phyloP scores from a whole-genome alignment of 2,888 invertebrate species.

The Trichopria drosophilae region DNA sequence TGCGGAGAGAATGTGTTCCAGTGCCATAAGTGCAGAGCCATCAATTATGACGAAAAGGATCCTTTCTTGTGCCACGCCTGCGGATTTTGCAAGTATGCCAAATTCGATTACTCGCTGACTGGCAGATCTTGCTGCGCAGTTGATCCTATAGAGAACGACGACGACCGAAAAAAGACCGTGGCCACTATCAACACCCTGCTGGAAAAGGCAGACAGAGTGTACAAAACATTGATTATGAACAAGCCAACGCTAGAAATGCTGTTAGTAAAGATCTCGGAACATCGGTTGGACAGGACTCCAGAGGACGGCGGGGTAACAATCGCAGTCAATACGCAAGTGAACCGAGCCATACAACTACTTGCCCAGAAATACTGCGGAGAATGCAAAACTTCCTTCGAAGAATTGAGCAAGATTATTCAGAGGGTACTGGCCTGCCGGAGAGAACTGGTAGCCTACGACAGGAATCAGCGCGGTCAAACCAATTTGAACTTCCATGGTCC shows the following conservation, averaged over 20 bases:
- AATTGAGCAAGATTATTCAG: slow-evolving; percentile 86
- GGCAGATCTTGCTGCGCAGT: slow-evolving; percentile 94
- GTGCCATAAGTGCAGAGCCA: slow-evolving; percentile 97
- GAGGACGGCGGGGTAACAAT: slow-evolving; percentile 59
- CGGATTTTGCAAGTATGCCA: slow-evolving; percentile 98
- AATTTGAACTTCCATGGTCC: slow-evolving; percentile 20
- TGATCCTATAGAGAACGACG: slow-evolving; percentile 95
- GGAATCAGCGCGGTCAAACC: slow-evolving; percentile 72
- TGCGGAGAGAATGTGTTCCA: slow-evolving; percentile 99
- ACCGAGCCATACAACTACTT: slow-evolving; percentile 88
- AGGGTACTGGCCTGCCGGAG: slow-evolving; percentile 88
- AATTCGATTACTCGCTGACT: slow-evolving; percentile 92
- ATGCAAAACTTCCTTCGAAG: slow-evolving; percentile 92
- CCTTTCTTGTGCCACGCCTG: slow-evolving; percentile 98
- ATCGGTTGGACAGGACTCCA: slow-evolving; percentile 71
- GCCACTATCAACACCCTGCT: slow-evolving; percentile 85
- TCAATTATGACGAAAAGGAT: slow-evolving; percentile 98
- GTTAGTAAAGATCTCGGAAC: slow-evolving; percentile 85
- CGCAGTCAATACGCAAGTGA: slow-evolving; percentile 69
- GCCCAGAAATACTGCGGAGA: slow-evolving; percentile 95
- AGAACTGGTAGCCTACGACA: slow-evolving; percentile 89
- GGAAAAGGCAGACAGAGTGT: slow-evolving; percentile 93
- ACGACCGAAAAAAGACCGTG: slow-evolving; percentile 93
- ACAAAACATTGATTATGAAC: slow-evolving; percentile 85
- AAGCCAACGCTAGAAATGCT: slow-evolving; percentile 88